Percentiles rank a stretch among this genome's conserved stretches.
Conservation (phyloP, 2,113 vertebrate species). For the Centropus unirufus region DNA sequence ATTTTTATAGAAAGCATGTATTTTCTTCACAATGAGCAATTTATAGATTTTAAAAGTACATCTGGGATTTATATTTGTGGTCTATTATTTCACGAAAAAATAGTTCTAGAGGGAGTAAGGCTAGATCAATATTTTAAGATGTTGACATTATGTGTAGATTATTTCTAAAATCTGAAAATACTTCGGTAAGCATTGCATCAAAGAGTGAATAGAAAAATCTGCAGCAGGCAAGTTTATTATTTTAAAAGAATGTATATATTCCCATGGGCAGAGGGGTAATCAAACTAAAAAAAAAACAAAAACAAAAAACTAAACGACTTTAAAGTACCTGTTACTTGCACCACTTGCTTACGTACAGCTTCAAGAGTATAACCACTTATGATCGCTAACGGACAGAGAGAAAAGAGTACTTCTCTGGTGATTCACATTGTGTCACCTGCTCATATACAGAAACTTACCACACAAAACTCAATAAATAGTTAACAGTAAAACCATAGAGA, state of each 20-base stretch:
- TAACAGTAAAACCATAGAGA: fast-evolving
- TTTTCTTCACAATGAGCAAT: conserved; percentile 35
- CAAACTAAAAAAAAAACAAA: neutral
- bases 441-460: neutral
- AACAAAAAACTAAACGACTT: too few species aligned
- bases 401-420: neutral
- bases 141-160: neutral
- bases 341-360: neutral
- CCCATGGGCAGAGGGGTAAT: neutral
- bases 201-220: neutral
- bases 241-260: neutral
- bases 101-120: neutral
- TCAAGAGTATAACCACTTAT: neutral
- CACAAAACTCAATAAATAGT: neutral
- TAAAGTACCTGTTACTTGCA: neutral
- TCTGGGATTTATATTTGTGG: conserved; percentile 18
- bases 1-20: neutral
- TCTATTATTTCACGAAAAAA: neutral
- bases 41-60: conserved; percentile 31
- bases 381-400: too few species aligned
- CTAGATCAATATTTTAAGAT: conserved; percentile 14
- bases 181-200: neutral
- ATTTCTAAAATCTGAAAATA: neutral
- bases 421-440: neutral
- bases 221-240: neutral